Evolutionary conservation across 2,888 invertebrate genomes (phyloP).

Genomic region (Pocota personata): DNA sequence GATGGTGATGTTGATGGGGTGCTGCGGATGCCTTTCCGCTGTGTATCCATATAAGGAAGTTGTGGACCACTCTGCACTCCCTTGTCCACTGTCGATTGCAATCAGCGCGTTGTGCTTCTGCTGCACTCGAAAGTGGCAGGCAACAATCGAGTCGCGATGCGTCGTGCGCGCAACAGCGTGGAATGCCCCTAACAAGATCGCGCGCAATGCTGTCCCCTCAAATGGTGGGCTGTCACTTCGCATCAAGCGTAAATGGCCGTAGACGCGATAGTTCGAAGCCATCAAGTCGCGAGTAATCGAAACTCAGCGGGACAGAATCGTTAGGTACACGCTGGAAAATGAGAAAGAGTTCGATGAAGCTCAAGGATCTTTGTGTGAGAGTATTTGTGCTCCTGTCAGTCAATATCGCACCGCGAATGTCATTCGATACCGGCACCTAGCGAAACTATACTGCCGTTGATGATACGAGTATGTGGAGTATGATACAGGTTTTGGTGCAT

Average conservation of each 20-base stretch:
- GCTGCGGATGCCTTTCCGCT: conserved; percentile 71
- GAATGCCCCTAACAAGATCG: conserved; percentile 71
- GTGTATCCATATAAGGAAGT: conserved; percentile 46
- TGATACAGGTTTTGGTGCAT: conserved; percentile 2
- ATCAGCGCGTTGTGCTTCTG: conserved; percentile 65
- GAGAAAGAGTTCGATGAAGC: not conserved
- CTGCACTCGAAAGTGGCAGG: conserved; percentile 37
- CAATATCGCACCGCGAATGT: conserved; percentile 63
- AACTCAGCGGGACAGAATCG: conserved; percentile 65
- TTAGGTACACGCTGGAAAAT: not conserved
- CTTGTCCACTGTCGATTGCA: conserved; percentile 64
- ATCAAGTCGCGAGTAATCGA: conserved; percentile 70
- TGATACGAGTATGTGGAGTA: conserved; percentile 4
- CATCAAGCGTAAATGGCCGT: conserved; percentile 71
- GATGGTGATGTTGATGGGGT: conserved; percentile 14
- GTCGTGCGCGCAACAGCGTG: conserved; percentile 68
- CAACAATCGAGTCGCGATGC: conserved; percentile 35
- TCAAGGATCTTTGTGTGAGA: not conserved
- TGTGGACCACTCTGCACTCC: not conserved
- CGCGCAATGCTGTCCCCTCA: conserved; percentile 67
- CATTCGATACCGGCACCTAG: conserved; percentile 1
- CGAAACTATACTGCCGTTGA: conserved; percentile 12
- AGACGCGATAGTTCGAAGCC: conserved; percentile 65
- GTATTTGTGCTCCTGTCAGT: conserved; percentile 50
- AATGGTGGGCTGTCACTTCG: conserved; percentile 69